phyloP scores from a whole-genome alignment of 2,113 vertebrate genomes.

The Microcebus griseorufus region DNA sequence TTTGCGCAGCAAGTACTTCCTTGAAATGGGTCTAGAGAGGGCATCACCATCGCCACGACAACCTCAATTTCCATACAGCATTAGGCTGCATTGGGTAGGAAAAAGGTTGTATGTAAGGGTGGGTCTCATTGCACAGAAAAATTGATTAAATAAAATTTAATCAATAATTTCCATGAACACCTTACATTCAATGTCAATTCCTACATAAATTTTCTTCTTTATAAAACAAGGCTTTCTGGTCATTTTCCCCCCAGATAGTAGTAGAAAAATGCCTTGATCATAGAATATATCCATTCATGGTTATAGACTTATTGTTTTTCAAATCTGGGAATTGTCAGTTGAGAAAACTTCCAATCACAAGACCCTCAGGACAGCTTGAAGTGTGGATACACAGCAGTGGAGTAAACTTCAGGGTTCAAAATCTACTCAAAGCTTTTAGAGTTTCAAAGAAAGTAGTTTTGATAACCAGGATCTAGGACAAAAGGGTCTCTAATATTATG shows the following conservation, averaged over 20 bases:
- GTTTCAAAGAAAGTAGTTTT: conserved; percentile 15
- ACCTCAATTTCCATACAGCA: background rate
- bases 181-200: background rate
- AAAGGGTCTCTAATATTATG: background rate
- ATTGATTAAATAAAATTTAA: background rate
- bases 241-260: background rate
- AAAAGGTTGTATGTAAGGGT: background rate
- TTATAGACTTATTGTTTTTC: background rate
- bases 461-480: background rate
- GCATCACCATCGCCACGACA: background rate
- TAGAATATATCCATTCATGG: background rate
- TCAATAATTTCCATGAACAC: background rate
- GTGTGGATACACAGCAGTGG: background rate
- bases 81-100: background rate
- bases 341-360: background rate
- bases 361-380: background rate
- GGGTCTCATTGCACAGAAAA: background rate
- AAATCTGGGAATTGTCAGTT: background rate
- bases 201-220: background rate
- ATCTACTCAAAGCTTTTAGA: background rate
- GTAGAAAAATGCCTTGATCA: background rate
- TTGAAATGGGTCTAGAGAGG: background rate
- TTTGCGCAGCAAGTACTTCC: background rate
- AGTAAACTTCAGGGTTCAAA: background rate
- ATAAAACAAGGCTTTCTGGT: background rate